Conservation (phyloP, 2,888 invertebrate genomes). For the Ditula angustiorana region DNA sequence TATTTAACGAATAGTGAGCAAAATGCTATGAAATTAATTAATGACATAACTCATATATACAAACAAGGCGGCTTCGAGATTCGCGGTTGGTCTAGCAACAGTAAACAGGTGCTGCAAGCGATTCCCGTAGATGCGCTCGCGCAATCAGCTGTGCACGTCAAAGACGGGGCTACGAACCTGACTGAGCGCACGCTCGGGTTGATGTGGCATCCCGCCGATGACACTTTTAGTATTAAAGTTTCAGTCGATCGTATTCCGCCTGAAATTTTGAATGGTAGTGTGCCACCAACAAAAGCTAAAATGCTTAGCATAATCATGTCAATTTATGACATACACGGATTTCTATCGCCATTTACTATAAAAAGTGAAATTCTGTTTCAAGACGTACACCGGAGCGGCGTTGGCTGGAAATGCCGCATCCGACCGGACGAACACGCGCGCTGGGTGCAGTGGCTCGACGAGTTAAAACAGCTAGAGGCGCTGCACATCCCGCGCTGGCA, state of each 20-base stretch:
- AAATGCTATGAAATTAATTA: slow-evolving; percentile 3
- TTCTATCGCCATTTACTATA: no score
- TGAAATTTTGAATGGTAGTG: no score
- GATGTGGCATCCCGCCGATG: slow-evolving; percentile 10
- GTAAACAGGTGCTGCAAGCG: slow-evolving; percentile 1
- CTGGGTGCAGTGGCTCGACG: slow-evolving; percentile 10
- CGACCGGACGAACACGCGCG: slow-evolving; percentile 5
- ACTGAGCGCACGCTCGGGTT: slow-evolving; percentile 11
- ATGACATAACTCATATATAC: slow-evolving; percentile 3
- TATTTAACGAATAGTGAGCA: background rate
- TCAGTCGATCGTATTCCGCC: no score
- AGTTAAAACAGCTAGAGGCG: slow-evolving; percentile 3
- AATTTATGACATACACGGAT: no score
- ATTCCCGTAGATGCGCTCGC: slow-evolving; percentile 1
- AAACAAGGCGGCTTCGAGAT: slow-evolving; percentile 36
- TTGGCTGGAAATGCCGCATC: slow-evolving; percentile 40
- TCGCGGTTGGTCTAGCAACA: slow-evolving; percentile 38
- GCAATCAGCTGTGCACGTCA: background rate
- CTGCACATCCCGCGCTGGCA: slow-evolving; percentile 38
- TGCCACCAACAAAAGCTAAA: no score
- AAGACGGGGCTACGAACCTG: slow-evolving; percentile 7
- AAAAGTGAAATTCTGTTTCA: slow-evolving; percentile 8
- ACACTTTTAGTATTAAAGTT: slow-evolving; percentile 1
- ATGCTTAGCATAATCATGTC: no score
- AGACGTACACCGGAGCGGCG: slow-evolving; percentile 12